Evolutionary conservation across 1,140 invertebrate genomes (phyloP), one percentile per base, ranked within the genome.

Genomic region (Caenorhabditis briggsae): DNA sequence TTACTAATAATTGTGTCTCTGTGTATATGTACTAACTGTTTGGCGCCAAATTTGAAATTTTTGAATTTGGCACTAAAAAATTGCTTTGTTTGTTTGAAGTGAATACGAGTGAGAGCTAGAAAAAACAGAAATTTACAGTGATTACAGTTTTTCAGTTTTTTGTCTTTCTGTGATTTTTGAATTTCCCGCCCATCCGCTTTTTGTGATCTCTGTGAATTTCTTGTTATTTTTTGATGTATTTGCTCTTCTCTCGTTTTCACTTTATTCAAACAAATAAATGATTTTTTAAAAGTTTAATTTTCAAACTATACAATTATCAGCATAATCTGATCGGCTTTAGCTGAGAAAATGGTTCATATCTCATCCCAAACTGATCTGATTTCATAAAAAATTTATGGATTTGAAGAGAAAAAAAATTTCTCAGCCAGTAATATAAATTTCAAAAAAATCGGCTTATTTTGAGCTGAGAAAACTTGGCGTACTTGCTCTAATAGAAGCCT

Each of bases 41-140:
- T 16, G 16, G 16, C n/a, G 7, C 56, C 8, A 58, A 58, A n/a
- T 58, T 58, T 20, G 16, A 18, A 58, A 0, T 58, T 58, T 58
- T 58, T 58, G 11, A 58, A 12, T 53, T 53, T 53, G 5, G 16
- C 50, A 5, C 50, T 5, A 53, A 53, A n/a, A 53, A 53, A 53
- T 33, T 33, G 20, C 25, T 58, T 58, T 33, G 25, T 61, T 61
- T 61, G 59, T 61, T 61, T 61, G 59, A 61, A 61, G 59, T 61
- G 59, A 61, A 11, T 61, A 33, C 33, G 59, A 61, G 59, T 61
- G 59, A 61, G 20, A 20, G 25, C 8, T 53, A 14, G 5, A 53
- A 11, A 53, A 53, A 14, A 33, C 1, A 33, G 33, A 33, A 33
- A 53, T 14, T 53, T 53, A 61, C 59, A 61, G 23, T 61, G 59